These are phyloP conservation scores for Staurois parvus DNA, from an alignment of 2,797 vertebrate genomes.

Conservation along the genomic window DNA sequence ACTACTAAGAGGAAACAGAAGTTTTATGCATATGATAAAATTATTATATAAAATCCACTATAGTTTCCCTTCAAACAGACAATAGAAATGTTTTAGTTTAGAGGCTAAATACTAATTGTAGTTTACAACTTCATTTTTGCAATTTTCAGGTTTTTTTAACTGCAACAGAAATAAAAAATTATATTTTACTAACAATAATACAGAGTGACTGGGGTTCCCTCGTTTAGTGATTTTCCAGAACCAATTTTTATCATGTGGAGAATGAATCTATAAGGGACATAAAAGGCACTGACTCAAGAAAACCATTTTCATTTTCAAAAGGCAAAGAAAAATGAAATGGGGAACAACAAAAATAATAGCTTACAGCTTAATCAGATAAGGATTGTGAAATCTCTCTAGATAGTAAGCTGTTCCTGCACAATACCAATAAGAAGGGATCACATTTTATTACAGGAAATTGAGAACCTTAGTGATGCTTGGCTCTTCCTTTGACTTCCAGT, in stretches of 20 bases:
- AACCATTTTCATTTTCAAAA: neutral
- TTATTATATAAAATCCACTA: no score
- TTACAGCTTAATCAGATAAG: neutral
- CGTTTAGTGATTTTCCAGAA: neutral
- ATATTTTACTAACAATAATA: neutral
- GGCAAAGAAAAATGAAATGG: neutral
- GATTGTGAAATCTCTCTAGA: neutral
- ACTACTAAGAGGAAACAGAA: no score
- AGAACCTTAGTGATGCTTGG: neutral
- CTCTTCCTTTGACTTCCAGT: neutral
- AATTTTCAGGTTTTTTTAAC: neutral
- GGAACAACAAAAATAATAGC: neutral
- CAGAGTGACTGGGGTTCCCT: neutral
- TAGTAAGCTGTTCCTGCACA: neutral
- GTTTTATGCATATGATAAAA: no score
- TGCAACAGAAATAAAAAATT: neutral
- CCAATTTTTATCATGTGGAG: neutral
- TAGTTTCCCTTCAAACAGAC: no score
- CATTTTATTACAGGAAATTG: neutral
- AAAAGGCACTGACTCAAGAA: neutral
- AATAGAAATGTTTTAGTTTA: neutral
- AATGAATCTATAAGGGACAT: neutral
- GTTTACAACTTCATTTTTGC: neutral
- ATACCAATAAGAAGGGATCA: neutral
- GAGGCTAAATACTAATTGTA: neutral